These are phyloP conservation scores for Drosophila sp. DNA, from an alignment of 1,140 invertebrate genomes.

Conservation along the genomic window DNA sequence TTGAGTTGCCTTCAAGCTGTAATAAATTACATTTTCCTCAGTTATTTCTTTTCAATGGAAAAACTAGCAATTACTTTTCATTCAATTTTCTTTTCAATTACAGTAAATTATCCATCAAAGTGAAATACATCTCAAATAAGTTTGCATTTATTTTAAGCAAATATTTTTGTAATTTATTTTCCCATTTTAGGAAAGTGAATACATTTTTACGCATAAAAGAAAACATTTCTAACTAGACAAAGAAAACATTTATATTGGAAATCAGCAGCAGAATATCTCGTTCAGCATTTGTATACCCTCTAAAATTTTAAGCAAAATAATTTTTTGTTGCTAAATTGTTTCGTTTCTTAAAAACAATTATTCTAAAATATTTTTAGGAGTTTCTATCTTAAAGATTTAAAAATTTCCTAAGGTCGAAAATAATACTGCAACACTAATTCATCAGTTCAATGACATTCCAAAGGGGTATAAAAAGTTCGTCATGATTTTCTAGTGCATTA, in stretches of 20 bases:
- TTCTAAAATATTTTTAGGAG: too few relatives aligned
- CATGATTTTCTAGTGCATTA: too few relatives aligned
- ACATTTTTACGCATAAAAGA: neutral
- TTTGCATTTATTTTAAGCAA: neutral
- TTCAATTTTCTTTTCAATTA: conserved; percentile 18
- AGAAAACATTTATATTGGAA: neutral
- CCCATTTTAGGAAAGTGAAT: neutral
- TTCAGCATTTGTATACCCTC: neutral
- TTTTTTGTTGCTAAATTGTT: too few relatives aligned
- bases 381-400: too few relatives aligned
- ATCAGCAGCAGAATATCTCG: too few relatives aligned
- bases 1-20: conserved; percentile 49
- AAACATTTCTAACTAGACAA: neutral
- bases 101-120: conserved; percentile 29
- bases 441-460: too few relatives aligned
- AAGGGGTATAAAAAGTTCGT: too few relatives aligned
- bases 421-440: too few relatives aligned
- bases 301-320: too few relatives aligned
- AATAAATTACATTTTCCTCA: conserved; percentile 53
- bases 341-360: too few relatives aligned
- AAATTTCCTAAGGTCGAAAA: too few relatives aligned
- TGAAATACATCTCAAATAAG: neutral
- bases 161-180: neutral
- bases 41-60: conserved; percentile 30
- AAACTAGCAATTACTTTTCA: conserved; percentile 50